Percentiles rank a stretch among this genome's conserved stretches.
Evolutionary conservation across 2,113 vertebrate species (phyloP).

Genomic region (Saguinus midas): DNA sequence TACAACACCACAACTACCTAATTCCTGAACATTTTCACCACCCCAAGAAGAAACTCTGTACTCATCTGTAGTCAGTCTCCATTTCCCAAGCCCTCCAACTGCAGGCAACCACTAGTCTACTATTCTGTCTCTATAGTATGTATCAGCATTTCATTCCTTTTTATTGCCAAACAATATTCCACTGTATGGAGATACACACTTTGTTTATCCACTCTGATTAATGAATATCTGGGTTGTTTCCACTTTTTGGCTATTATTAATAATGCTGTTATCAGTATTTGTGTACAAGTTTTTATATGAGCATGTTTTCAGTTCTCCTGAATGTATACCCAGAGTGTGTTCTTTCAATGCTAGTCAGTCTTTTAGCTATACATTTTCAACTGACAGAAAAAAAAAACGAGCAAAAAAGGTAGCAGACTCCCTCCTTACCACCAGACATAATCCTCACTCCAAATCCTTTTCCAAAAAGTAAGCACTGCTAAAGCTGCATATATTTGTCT

Average conservation of each 20-base stretch:
- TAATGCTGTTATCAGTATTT: not conserved
- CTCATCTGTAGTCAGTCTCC: not conserved
- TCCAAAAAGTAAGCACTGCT: not conserved
- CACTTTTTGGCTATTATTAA: not conserved
- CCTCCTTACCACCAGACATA: not conserved
- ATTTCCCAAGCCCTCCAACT: not conserved
- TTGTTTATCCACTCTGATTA: not conserved
- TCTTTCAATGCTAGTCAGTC: not conserved
- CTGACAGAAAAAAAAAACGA: not conserved
- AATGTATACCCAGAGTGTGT: not conserved
- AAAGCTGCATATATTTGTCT: not conserved
- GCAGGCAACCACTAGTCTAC: not conserved
- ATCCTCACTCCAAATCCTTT: not conserved
- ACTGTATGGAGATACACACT: not conserved
- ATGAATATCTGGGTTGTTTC: not conserved
- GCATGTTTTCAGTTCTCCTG: not conserved
- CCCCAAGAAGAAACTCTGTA: not conserved
- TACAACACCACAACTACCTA: not conserved
- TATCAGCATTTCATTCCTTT: not conserved
- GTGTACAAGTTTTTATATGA: not conserved
- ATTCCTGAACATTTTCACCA: not conserved
- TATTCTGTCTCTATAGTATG: not conserved
- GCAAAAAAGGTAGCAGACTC: not conserved
- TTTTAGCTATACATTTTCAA: not conserved
- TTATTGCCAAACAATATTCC: not conserved